A percentile compares a stretch with the other conserved stretches of the same genome.
Evolutionary conservation across 2,113 vertebrate species (phyloP).

Genomic region (Micronisus gabar): DNA sequence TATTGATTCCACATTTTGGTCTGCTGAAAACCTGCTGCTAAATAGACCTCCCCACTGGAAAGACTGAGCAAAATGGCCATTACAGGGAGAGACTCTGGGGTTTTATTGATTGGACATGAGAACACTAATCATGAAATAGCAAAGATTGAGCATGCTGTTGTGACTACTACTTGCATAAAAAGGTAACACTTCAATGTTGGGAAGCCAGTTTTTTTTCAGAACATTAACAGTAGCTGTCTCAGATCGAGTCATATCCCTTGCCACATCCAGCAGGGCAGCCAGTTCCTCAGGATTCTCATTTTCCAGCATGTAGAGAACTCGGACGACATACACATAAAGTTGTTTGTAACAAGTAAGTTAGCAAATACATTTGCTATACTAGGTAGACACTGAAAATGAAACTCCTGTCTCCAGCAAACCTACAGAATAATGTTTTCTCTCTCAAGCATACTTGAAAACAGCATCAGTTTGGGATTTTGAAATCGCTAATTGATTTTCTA

Average conservation of each 20-base stretch:
- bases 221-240: not conserved
- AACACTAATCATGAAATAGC: conserved; percentile 32
- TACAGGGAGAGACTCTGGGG: not conserved
- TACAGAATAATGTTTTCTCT: not conserved
- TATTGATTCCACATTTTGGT: conserved; percentile 43
- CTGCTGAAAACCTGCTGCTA: conserved; percentile 28
- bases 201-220: not conserved
- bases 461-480: not conserved
- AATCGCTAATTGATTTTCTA: not conserved
- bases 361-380: not conserved
- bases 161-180: not conserved
- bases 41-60: conserved; percentile 41
- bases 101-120: conserved; percentile 19
- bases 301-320: not conserved
- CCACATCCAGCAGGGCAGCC: not conserved
- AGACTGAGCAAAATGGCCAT: conserved; percentile 5
- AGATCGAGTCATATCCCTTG: not conserved
- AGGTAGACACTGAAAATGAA: not conserved
- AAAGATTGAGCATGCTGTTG: conserved; percentile 1
- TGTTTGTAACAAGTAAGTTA: not conserved
- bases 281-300: not conserved
- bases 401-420: not conserved
- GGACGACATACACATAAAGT: not conserved
- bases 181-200: not conserved
- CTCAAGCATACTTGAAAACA: not conserved